phyloP scores from a whole-genome alignment of 2,888 invertebrate genomes.

The Phalangium opilio region DNA sequence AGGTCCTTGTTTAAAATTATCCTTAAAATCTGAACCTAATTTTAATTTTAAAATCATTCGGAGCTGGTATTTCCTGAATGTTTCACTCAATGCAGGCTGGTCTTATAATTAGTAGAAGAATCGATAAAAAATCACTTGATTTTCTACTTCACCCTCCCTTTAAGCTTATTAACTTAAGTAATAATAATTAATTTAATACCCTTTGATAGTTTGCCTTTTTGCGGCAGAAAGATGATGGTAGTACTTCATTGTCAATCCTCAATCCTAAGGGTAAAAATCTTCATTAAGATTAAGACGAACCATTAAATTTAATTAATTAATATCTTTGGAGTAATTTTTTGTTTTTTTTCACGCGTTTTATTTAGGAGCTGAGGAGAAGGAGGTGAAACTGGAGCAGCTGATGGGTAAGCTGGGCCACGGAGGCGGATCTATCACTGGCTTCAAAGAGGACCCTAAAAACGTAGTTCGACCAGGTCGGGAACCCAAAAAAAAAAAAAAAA shows the following conservation, averaged over 20 bases:
- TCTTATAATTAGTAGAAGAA: too few species aligned
- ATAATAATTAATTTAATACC: too few species aligned
- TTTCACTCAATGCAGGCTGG: too few species aligned
- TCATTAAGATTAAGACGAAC: background rate
- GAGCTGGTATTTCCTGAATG: too few species aligned
- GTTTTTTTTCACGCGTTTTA: background rate
- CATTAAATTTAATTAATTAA: background rate
- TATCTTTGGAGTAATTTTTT: background rate
- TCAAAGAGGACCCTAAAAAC: slow-evolving; percentile 77
- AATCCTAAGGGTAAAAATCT: slow-evolving; percentile 43
- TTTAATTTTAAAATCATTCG: too few species aligned
- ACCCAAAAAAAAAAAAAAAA: background rate
- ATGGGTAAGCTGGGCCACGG: slow-evolving; percentile 71
- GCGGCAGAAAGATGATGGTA: slow-evolving; percentile 69
- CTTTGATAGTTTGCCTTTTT: slow-evolving; percentile 72
- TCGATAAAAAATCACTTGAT: too few species aligned
- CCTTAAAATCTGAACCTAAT: too few species aligned
- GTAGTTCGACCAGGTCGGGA: slow-evolving; percentile 50
- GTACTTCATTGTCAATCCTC: slow-evolving; percentile 70
- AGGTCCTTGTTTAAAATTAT: too few species aligned
- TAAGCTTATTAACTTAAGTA: too few species aligned
- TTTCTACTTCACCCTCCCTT: too few species aligned
- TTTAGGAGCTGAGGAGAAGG: slow-evolving; percentile 26
- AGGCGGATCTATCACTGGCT: slow-evolving; percentile 56
- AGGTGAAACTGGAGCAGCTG: slow-evolving; percentile 54